A percentile compares a stretch with the other conserved stretches of the same genome.
Conservation (phyloP, 2,797 vertebrate genomes). For the Agapornis canus region DNA sequence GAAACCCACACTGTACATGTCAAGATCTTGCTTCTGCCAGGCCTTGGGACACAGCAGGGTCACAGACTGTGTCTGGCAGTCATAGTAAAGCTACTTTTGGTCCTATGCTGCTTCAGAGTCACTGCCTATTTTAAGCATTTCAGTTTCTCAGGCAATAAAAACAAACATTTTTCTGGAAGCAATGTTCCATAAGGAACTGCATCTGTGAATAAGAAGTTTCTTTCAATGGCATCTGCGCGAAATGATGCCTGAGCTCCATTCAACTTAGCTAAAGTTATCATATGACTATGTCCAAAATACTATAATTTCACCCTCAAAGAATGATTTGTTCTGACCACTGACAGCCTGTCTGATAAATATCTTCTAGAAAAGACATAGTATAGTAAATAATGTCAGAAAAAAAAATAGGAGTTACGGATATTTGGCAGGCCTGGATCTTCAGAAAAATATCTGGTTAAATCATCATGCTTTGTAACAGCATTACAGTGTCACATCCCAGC, state of each 20-base stretch:
- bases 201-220: background rate
- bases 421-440: background rate
- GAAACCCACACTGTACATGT: background rate
- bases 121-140: conserved; percentile 22
- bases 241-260: background rate
- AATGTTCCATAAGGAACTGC: background rate
- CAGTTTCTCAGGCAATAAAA: background rate
- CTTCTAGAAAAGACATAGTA: background rate
- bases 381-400: background rate
- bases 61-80: background rate
- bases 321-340: background rate
- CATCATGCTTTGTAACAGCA: background rate
- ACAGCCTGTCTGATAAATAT: background rate
- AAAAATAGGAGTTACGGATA: background rate
- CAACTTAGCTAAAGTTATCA: background rate
- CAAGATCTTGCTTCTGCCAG: background rate
- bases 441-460: background rate
- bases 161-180: background rate
- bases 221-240: background rate
- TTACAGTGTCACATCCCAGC: background rate
- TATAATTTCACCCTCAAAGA: background rate
- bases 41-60: background rate
- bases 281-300: background rate
- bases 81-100: background rate
- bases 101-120: background rate